A percentile compares a stretch with the other conserved stretches of the same genome.
Conservation (phyloP, 2,888 invertebrate species). For the Brachyptera putata region DNA sequence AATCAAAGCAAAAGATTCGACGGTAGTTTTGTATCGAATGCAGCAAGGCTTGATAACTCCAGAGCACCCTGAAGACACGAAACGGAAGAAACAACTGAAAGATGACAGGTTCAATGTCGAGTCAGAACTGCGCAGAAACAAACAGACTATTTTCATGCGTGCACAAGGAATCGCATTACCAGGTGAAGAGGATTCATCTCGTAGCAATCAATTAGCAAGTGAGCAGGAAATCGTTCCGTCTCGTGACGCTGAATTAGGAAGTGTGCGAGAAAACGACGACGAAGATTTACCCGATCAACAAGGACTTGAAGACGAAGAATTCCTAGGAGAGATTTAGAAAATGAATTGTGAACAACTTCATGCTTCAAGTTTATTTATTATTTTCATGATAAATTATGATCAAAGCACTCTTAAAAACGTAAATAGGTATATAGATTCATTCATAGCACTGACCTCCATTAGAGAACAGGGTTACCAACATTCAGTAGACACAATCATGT, state of each 20-base stretch:
- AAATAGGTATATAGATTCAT: too few relatives aligned
- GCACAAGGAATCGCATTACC: not conserved
- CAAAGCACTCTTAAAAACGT: not conserved
- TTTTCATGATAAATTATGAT: not conserved
- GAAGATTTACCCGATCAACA: too few relatives aligned
- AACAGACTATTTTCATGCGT: not conserved
- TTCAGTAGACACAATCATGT: not conserved
- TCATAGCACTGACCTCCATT: too few relatives aligned
- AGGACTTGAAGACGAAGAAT: too few relatives aligned
- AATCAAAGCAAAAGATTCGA: conserved; percentile 42
- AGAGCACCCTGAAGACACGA: conserved; percentile 38
- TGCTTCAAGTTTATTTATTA: not conserved
- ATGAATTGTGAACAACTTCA: not conserved
- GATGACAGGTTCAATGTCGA: conserved; percentile 33
- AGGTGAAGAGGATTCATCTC: not conserved
- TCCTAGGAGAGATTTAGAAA: too few relatives aligned
- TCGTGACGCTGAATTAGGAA: too few relatives aligned
- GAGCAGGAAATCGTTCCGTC: too few relatives aligned
- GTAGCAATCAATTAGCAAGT: too few relatives aligned
- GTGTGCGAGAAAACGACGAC: too few relatives aligned
- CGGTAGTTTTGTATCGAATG: conserved; percentile 41
- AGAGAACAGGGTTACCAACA: too few relatives aligned
- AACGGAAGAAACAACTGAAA: conserved; percentile 37
- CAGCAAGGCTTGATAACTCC: conserved; percentile 41
- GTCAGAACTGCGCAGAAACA: not conserved